Evolutionary conservation across 2,888 invertebrate genomes (phyloP).

Genomic region (Aelia acuminata): DNA sequence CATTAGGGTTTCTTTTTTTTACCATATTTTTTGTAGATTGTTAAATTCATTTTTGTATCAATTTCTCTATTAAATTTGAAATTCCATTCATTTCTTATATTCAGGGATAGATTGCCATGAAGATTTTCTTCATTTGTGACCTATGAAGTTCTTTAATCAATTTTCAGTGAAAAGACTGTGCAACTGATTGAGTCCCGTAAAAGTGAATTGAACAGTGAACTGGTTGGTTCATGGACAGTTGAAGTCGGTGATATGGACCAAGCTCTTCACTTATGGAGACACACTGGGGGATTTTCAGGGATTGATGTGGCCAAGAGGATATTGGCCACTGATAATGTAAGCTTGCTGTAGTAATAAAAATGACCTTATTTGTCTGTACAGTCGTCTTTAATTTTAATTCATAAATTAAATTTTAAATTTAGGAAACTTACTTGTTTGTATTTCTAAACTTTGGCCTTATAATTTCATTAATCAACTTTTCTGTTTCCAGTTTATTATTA

Average conservation of each 20-base stretch:
- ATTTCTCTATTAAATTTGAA: background rate
- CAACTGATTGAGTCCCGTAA: conserved; percentile 82
- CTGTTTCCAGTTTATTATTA: background rate
- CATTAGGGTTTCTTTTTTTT: background rate
- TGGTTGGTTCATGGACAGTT: conserved; percentile 97
- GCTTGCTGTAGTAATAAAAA: conserved; percentile 58
- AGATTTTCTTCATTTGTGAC: conserved; percentile 51
- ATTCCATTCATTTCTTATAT: conserved; percentile 24
- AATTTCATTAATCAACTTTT: background rate
- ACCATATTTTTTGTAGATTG: background rate
- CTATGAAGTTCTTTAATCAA: conserved; percentile 59
- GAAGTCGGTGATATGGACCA: conserved; percentile 98
- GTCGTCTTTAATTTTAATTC: conserved; percentile 25
- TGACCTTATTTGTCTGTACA: conserved; percentile 42
- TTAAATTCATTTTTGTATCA: background rate
- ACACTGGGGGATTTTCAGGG: conserved; percentile 91
- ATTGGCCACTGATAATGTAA: conserved; percentile 79
- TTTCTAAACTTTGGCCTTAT: background rate
- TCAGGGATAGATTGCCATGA: conserved; percentile 37
- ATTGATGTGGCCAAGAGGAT: conserved; percentile 84
- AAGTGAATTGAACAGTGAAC: conserved; percentile 82
- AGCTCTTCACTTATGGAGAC: conserved; percentile 95
- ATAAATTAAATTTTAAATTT: background rate
- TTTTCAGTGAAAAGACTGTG: conserved; percentile 81
- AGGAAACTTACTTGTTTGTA: background rate